Conservation (phyloP, 2,797 vertebrate species). For the Enteromius argenteus region DNA sequence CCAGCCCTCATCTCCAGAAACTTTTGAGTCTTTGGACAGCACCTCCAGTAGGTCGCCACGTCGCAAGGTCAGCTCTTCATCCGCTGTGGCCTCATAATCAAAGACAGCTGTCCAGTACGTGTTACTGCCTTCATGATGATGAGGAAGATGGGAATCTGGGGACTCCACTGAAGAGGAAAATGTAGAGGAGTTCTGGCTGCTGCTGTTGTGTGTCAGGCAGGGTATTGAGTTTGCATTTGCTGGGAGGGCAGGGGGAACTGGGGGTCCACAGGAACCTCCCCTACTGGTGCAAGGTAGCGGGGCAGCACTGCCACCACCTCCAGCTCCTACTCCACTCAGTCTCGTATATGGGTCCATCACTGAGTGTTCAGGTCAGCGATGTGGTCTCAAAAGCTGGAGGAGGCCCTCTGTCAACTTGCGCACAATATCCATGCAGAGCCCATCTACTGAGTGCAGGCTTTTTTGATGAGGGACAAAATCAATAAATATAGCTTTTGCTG, state of each 20-base stretch:
- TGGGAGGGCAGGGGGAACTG: constrained; percentile 74
- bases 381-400: constrained; percentile 67
- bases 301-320: constrained; percentile 61
- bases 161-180: constrained; percentile 73
- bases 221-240: constrained; percentile 72
- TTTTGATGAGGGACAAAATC: constrained; percentile 65
- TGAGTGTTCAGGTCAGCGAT: constrained; percentile 71
- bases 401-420: constrained; percentile 76
- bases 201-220: constrained; percentile 73
- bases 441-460: constrained; percentile 74
- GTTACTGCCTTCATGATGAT: constrained; percentile 70
- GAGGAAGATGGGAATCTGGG: constrained; percentile 76
- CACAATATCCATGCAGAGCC: constrained; percentile 78
- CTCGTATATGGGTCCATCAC: constrained; percentile 81
- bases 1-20: constrained; percentile 94
- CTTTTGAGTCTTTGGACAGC: constrained; percentile 90
- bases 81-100: constrained; percentile 90
- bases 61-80: constrained; percentile 89
- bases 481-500: constrained; percentile 58
- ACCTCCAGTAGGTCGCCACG: constrained; percentile 90
- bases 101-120: constrained; percentile 90
- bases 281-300: constrained; percentile 79
- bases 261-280: constrained; percentile 77
- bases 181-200: constrained; percentile 79
- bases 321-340: constrained; percentile 65